phyloP scores from a whole-genome alignment of 53 echinoderm and acorn worm species.

The Holothuria leucospilota region DNA sequence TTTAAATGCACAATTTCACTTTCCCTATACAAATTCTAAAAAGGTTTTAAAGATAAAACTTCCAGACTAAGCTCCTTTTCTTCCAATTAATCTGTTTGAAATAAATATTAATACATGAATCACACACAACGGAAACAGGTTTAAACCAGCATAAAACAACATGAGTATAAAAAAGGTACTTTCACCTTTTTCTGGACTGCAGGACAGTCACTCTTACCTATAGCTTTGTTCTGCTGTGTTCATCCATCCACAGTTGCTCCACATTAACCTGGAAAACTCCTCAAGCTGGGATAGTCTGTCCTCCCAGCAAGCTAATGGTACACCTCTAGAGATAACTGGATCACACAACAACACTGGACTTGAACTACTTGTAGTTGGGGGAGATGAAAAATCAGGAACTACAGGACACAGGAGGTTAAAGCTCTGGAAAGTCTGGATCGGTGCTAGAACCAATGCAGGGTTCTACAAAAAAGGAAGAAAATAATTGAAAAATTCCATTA shows the following conservation, averaged over 20 bases:
- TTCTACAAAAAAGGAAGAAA: background rate
- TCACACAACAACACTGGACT: conserved; percentile 3
- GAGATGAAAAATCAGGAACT: background rate
- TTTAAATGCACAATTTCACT: too few species aligned
- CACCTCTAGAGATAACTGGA: conserved; percentile 23
- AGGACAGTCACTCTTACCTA: background rate
- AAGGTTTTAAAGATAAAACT: too few species aligned
- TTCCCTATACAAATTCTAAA: too few species aligned
- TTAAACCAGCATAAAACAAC: too few species aligned
- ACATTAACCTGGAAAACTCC: conserved; percentile 69
- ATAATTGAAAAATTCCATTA: background rate
- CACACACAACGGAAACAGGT: too few species aligned
- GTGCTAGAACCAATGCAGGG: conserved; percentile 67
- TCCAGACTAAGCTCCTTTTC: too few species aligned
- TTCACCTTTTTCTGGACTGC: too few species aligned
- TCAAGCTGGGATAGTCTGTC: conserved; percentile 75
- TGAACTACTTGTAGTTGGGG: background rate
- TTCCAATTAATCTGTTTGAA: too few species aligned
- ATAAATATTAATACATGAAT: too few species aligned
- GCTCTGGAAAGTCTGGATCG: conserved; percentile 70
- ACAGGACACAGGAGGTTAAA: conserved; percentile 63
- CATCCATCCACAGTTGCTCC: conserved; percentile 76
- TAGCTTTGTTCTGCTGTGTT: background rate
- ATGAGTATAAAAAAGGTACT: too few species aligned
- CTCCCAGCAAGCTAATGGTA: conserved; percentile 78